phyloP scores from a whole-genome alignment of 1,140 invertebrate genomes.

The Anastrepha ludens region DNA sequence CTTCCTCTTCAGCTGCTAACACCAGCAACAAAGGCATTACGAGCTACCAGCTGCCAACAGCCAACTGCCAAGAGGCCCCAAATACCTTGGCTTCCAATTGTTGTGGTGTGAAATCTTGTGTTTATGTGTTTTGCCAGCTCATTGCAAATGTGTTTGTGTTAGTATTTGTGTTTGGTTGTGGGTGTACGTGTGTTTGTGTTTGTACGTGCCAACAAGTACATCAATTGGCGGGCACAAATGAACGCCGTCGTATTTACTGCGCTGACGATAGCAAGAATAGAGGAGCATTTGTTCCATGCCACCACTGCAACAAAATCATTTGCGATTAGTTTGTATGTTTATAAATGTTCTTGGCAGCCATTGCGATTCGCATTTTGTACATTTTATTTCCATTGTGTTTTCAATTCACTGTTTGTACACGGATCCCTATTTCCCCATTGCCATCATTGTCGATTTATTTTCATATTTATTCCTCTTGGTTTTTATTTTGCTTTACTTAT shows the following conservation, averaged over 20 bases:
- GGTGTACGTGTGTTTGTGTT: not conserved
- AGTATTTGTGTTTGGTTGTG: not conserved
- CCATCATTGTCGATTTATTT: constrained; percentile 43
- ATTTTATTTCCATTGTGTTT: constrained; percentile 27
- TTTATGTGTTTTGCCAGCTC: constrained; percentile 26
- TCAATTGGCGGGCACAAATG: constrained; percentile 9
- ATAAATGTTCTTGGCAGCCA: constrained; percentile 34
- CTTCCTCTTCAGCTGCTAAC: constrained; percentile 2
- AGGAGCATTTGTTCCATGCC: constrained; percentile 1
- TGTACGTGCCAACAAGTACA: constrained; percentile 50
- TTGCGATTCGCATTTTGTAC: constrained; percentile 13
- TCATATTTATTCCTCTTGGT: not conserved
- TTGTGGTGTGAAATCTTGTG: not conserved
- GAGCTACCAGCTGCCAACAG: not conserved
- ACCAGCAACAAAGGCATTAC: not conserved
- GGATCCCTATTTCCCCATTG: not conserved
- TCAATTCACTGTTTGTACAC: constrained; percentile 5
- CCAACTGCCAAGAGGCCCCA: constrained; percentile 5
- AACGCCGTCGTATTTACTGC: not conserved
- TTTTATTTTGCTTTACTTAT: not conserved
- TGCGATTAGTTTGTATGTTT: constrained; percentile 21
- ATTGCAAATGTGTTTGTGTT: not conserved
- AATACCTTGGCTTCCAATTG: constrained; percentile 16
- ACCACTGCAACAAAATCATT: constrained; percentile 22
- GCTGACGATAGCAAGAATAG: not conserved